These are phyloP conservation scores for Lordiphosa stackelbergi DNA, from an alignment of 1,140 invertebrate species.

Conservation along the genomic window DNA sequence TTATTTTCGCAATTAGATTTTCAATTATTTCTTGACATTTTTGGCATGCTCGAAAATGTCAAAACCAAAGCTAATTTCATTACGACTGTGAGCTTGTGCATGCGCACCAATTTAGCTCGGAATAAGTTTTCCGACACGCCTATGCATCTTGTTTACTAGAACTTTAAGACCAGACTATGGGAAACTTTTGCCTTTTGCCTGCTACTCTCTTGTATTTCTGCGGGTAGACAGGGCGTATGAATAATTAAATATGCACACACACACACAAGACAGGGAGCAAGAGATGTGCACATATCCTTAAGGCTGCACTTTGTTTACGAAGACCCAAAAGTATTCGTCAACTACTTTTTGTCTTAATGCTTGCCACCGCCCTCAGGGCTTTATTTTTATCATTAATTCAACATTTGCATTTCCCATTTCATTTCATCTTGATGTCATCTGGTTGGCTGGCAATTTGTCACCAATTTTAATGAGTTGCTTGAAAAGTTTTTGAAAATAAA, in stretches of 20 bases:
- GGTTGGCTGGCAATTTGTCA: constrained; percentile 1
- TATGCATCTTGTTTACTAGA: constrained; percentile 56
- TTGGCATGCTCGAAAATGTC: too few relatives aligned
- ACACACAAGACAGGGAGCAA: constrained; percentile 15
- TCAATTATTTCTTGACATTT: too few relatives aligned
- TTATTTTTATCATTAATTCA: constrained; percentile 55
- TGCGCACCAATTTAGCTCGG: constrained; percentile 28
- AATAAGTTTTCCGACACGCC: constrained; percentile 34
- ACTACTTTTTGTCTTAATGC: constrained; percentile 61
- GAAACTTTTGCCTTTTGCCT: constrained; percentile 48
- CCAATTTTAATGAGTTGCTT: constrained; percentile 11
- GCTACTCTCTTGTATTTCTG: constrained; percentile 39
- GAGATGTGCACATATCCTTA: constrained; percentile 39
- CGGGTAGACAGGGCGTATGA: constrained; percentile 67
- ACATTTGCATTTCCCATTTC: constrained; percentile 71
- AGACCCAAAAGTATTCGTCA: constrained; percentile 15
- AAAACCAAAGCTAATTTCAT: constrained; percentile 58
- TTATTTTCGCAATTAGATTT: too few relatives aligned
- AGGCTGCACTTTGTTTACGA: constrained; percentile 59
- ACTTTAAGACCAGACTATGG: constrained; percentile 26
- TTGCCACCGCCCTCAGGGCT: constrained; percentile 22
- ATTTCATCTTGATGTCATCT: constrained; percentile 4
- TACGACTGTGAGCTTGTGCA: constrained; percentile 43
- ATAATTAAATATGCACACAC: constrained; percentile 65
- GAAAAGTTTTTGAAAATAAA: constrained; percentile 15